phyloP scores from a whole-genome alignment of 2,113 vertebrate species.

The Pterocles orientalis region DNA sequence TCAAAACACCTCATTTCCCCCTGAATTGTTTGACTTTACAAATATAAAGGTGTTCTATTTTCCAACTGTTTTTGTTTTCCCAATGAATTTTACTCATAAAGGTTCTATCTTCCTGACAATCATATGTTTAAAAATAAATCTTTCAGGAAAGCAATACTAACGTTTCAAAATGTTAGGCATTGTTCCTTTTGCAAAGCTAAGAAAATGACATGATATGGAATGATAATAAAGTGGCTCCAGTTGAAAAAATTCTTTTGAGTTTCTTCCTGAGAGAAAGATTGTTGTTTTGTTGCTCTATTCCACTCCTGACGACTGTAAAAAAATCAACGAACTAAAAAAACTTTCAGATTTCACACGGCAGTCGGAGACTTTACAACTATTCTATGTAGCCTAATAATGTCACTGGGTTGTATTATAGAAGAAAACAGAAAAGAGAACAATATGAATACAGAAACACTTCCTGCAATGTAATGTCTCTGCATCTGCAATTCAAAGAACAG shows the following conservation, averaged over 20 bases:
- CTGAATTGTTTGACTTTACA: conserved; percentile 19
- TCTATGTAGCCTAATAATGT: conserved; percentile 59
- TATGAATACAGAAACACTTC: not conserved
- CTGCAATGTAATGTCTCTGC: not conserved
- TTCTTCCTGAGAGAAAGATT: conserved; percentile 28
- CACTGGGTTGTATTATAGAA: not conserved
- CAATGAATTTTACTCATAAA: conserved; percentile 18
- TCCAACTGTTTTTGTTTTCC: conserved; percentile 54
- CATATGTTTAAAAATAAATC: conserved; percentile 32
- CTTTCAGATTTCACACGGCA: not conserved
- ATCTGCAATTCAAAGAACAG: conserved; percentile 46
- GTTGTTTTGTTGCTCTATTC: conserved; percentile 3
- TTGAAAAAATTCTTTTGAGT: conserved; percentile 20
- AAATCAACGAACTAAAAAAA: conserved; percentile 36
- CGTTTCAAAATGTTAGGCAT: conserved; percentile 46
- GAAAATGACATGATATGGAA: conserved; percentile 15
- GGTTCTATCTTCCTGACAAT: conserved; percentile 47
- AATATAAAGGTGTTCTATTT: conserved; percentile 51
- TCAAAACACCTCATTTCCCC: conserved; percentile 24
- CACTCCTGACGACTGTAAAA: conserved; percentile 1
- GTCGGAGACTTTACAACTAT: not conserved
- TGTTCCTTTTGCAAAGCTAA: conserved; percentile 33
- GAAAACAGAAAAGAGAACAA: conserved; percentile 37
- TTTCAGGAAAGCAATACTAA: conserved; percentile 28
- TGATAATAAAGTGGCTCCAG: conserved; percentile 49